Conservation (phyloP, 2,113 vertebrate species). For the Sylvia atricapilla region DNA sequence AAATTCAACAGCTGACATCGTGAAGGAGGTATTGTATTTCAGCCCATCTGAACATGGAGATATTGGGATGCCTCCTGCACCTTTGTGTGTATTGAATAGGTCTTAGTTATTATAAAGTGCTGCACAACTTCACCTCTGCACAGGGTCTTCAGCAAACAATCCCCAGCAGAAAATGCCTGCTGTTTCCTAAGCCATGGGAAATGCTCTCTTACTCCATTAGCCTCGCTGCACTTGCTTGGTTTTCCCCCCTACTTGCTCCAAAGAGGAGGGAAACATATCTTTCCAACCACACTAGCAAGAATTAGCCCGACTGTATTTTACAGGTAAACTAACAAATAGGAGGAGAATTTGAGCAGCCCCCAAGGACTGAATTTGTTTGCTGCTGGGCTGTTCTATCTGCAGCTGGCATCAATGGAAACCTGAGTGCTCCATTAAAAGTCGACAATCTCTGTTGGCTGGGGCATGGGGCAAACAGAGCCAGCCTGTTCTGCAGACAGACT, state of each 20-base stretch:
- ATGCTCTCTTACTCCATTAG: not conserved
- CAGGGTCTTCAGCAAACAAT: not conserved
- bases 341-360: slow-evolving; percentile 61
- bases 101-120: not conserved
- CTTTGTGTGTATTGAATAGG: not conserved
- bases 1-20: not conserved
- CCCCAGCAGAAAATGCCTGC: not conserved
- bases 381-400: slow-evolving; percentile 56
- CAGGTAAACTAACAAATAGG: slow-evolving; percentile 70
- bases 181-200: slow-evolving; percentile 21
- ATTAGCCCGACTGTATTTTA: slow-evolving; percentile 66
- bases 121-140: not conserved
- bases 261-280: slow-evolving; percentile 22
- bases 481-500: slow-evolving; percentile 85
- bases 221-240: not conserved
- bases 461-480: slow-evolving; percentile 65
- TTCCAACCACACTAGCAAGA: slow-evolving; percentile 23
- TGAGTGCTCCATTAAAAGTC: slow-evolving; percentile 69
- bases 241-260: not conserved
- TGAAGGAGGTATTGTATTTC: not conserved
- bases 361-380: slow-evolving; percentile 56
- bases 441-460: slow-evolving; percentile 52
- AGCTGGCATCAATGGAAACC: slow-evolving; percentile 80
- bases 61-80: not conserved
- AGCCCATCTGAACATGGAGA: not conserved